These are phyloP conservation scores for Psittacula echo DNA, from an alignment of 2,797 vertebrate species.

Conservation along the genomic window DNA sequence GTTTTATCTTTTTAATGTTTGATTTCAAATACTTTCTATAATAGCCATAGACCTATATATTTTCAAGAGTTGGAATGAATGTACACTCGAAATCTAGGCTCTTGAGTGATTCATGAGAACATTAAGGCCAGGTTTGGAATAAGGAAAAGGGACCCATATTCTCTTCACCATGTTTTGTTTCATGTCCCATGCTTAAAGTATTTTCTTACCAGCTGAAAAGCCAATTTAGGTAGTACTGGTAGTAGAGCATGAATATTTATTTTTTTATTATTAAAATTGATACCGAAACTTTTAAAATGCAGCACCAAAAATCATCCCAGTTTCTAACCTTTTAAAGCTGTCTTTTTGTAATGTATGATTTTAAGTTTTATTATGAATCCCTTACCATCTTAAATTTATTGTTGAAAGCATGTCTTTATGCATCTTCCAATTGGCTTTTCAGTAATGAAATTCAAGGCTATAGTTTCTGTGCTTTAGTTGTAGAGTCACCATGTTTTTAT, in stretches of 20 bases:
- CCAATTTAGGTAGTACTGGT: constrained; percentile 16
- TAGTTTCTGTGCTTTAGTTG: neutral
- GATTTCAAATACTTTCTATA: constrained; percentile 43
- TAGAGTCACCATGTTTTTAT: neutral
- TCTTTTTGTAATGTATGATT: neutral
- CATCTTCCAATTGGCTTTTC: neutral
- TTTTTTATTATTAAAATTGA: constrained; percentile 52
- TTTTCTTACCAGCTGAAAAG: constrained; percentile 20
- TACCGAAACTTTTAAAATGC: constrained; percentile 34
- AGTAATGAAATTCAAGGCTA: neutral
- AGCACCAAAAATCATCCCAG: constrained; percentile 22
- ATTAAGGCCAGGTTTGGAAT: constrained; percentile 35
- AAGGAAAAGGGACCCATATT: neutral
- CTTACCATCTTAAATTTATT: neutral
- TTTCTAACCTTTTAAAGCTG: constrained; percentile 6
- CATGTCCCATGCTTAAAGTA: neutral
- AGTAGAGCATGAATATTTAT: constrained; percentile 45
- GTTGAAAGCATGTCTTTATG: neutral
- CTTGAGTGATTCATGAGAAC: constrained; percentile 22
- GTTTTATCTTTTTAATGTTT: constrained; percentile 55
- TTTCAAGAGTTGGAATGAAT: constrained; percentile 65
- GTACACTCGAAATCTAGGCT: constrained; percentile 54
- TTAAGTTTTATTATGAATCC: neutral
- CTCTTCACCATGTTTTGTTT: neutral
- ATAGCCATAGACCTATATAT: constrained; percentile 61